These are phyloP conservation scores for Nestor notabilis DNA, from an alignment of 2,113 vertebrate species.

Conservation along the genomic window DNA sequence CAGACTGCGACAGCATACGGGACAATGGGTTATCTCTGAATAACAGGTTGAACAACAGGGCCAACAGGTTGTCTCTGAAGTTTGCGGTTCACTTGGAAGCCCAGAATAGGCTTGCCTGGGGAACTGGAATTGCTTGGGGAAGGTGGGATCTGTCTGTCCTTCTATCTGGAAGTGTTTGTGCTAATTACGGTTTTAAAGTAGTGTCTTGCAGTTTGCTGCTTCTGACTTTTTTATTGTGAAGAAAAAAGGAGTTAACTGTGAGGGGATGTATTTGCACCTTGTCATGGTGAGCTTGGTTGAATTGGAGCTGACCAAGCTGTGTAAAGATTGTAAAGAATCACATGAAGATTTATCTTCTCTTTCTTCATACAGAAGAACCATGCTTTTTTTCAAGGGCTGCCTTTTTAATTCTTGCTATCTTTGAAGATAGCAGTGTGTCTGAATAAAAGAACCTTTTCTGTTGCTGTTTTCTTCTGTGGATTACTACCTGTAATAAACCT, in stretches of 20 bases:
- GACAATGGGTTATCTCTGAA: not conserved
- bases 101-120: not conserved
- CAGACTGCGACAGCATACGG: not conserved
- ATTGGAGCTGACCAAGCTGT: not conserved
- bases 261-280: not conserved
- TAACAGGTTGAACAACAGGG: not conserved
- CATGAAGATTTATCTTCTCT: not conserved
- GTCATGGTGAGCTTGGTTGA: not conserved
- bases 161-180: not conserved
- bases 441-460: not conserved
- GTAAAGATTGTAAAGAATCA: not conserved
- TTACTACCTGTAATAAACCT: not conserved
- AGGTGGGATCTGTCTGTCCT: not conserved
- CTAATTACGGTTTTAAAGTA: not conserved
- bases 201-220: not conserved
- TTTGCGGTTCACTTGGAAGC: rapidly evolving
- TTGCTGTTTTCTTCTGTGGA: not conserved
- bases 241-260: not conserved
- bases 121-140: not conserved
- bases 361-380: not conserved
- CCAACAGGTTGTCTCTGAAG: not conserved
- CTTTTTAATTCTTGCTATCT: not conserved
- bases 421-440: not conserved
- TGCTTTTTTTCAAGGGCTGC: not conserved
- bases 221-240: not conserved